These are phyloP conservation scores for Zoroaster sp. DNA, from an alignment of 53 echinoderm and acorn worm genomes.

Conservation along the genomic window DNA sequence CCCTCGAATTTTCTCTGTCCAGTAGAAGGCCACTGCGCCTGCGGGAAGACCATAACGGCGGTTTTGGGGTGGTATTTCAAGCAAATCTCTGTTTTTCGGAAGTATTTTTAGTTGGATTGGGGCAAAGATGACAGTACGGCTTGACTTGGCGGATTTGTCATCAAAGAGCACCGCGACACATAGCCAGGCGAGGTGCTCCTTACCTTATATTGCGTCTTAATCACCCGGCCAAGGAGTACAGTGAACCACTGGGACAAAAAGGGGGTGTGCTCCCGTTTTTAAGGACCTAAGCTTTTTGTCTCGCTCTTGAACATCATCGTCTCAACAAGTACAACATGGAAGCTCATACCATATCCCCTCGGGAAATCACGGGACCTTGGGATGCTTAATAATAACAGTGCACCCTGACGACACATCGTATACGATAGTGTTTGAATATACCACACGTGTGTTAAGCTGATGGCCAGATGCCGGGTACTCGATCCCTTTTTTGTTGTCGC, in stretches of 20 bases:
- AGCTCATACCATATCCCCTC: background rate
- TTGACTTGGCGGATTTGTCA: background rate
- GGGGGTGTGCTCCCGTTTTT: background rate
- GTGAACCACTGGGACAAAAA: background rate
- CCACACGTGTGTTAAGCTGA: constrained; percentile 11
- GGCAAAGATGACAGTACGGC: background rate
- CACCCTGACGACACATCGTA: background rate
- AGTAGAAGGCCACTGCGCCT: no score
- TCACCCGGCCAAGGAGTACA: background rate
- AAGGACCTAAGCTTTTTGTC: background rate
- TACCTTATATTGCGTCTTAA: constrained; percentile 7
- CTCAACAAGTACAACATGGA: background rate
- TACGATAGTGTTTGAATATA: background rate
- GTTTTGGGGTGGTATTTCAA: background rate
- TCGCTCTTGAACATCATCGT: background rate
- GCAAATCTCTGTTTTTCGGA: background rate
- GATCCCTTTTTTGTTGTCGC: background rate
- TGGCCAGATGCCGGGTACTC: constrained; percentile 5
- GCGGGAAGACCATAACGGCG: no score
- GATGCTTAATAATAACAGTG: background rate
- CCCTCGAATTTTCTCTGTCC: no score
- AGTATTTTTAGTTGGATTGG: constrained; percentile 1
- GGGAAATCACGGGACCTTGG: constrained; percentile 3
- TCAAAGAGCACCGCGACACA: constrained; percentile 1
- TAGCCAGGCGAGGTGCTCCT: background rate